Evolutionary conservation across 2,797 vertebrate genomes (phyloP).

Genomic region (Sebastes steindachneri): DNA sequence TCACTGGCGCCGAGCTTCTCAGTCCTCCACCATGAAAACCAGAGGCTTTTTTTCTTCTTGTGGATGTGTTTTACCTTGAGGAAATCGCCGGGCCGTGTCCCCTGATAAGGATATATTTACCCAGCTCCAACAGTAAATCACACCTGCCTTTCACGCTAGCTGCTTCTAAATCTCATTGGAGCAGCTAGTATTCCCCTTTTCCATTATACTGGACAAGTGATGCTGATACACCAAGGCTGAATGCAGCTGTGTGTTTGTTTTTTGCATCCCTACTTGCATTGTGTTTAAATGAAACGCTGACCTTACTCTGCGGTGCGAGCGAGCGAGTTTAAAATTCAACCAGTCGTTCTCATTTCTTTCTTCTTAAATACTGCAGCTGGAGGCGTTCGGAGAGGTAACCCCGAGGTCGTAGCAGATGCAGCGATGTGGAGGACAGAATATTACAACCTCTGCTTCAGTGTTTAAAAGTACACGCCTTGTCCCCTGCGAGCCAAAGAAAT

Average conservation of each 20-base stretch:
- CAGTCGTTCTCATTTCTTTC: neutral
- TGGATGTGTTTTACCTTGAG: slow-evolving; percentile 59
- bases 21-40: slow-evolving; percentile 27
- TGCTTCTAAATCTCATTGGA: slow-evolving; percentile 44
- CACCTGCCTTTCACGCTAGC: slow-evolving; percentile 50
- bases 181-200: slow-evolving; percentile 27
- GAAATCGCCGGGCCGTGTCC: slow-evolving; percentile 39
- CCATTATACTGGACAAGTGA: slow-evolving; percentile 31
- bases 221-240: slow-evolving; percentile 15
- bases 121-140: slow-evolving; percentile 42
- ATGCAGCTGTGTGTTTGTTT: neutral
- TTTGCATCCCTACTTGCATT: neutral
- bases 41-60: slow-evolving; percentile 4
- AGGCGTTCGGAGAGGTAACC: neutral
- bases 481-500: neutral
- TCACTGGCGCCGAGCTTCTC: slow-evolving; percentile 11
- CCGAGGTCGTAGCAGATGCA: neutral
- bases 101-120: slow-evolving; percentile 65
- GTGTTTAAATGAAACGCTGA: neutral
- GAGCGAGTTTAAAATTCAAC: neutral
- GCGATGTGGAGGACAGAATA: neutral
- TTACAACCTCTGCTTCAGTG: neutral
- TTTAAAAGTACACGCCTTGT: neutral
- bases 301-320: neutral
- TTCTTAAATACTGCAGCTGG: neutral